A percentile compares a stretch with the other conserved stretches of the same genome.
Conservation (phyloP, 2,888 invertebrate species). For the Unio pictorum region DNA sequence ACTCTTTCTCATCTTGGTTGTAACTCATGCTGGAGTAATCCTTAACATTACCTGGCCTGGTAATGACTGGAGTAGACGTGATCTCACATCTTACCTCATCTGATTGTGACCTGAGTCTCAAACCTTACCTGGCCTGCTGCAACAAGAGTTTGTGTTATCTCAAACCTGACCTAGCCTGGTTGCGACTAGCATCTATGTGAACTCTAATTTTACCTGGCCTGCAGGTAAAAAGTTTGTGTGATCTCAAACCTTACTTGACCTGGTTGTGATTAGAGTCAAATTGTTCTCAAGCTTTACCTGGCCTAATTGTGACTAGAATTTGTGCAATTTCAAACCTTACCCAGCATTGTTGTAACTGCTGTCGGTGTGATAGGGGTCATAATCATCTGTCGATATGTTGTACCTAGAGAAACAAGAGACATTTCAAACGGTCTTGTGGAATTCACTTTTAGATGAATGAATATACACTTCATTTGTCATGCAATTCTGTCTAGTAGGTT, state of each 20-base stretch:
- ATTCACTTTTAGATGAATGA: too few species aligned
- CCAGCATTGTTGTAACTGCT: constrained; percentile 52
- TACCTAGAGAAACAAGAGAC: constrained; percentile 52
- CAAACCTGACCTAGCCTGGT: neutral
- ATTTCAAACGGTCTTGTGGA: too few species aligned
- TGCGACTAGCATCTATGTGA: neutral
- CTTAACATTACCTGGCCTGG: neutral
- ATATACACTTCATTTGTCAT: too few species aligned
- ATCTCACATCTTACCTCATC: constrained; percentile 39
- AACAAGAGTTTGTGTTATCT: constrained; percentile 45
- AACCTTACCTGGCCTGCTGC: constrained; percentile 52
- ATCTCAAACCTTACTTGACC: constrained; percentile 1
- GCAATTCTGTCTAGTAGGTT: too few species aligned
- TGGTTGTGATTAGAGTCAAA: neutral
- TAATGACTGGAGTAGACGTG: neutral
- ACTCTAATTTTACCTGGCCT: constrained; percentile 44
- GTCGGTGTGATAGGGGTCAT: constrained; percentile 66
- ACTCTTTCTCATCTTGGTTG: constrained; percentile 55
- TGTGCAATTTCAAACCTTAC: constrained; percentile 38
- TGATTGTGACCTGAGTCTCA: constrained; percentile 50
- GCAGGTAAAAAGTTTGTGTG: constrained; percentile 55
- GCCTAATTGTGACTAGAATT: neutral
- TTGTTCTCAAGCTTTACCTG: too few species aligned
- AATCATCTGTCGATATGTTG: constrained; percentile 71
- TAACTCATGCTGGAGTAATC: constrained; percentile 46